Conservation (phyloP, 2,797 vertebrate genomes). For the Paratrypauchen microcephalus region DNA sequence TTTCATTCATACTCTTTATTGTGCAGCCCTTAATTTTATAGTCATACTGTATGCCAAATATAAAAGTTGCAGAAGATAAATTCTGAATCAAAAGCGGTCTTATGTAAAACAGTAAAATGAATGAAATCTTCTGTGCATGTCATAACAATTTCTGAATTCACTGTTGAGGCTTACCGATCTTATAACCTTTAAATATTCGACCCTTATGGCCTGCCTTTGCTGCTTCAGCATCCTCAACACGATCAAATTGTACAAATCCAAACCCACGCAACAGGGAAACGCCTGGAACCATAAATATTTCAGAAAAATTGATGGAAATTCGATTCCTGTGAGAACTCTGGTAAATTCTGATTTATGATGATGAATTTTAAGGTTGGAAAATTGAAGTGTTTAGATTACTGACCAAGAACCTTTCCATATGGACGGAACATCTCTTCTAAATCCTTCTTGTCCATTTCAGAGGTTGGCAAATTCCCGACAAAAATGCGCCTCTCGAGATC, state of each 20-base stretch:
- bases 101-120: slow-evolving; percentile 4
- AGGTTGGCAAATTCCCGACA: slow-evolving; percentile 90
- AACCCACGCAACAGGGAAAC: slow-evolving; percentile 87
- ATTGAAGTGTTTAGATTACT: slow-evolving; percentile 69
- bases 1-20: too few relatives aligned
- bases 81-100: too few relatives aligned
- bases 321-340: slow-evolving; percentile 20
- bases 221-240: slow-evolving; percentile 86
- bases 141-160: slow-evolving; percentile 19
- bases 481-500: slow-evolving; percentile 91
- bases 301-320: slow-evolving; percentile 30
- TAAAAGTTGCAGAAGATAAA: background rate
- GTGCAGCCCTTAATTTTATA: background rate
- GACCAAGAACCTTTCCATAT: slow-evolving; percentile 87
- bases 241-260: slow-evolving; percentile 92
- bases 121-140: slow-evolving; percentile 3
- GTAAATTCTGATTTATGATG: too few relatives aligned
- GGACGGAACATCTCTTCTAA: slow-evolving; percentile 87
- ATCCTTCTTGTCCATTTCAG: slow-evolving; percentile 87
- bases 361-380: slow-evolving; percentile 3
- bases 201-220: slow-evolving; percentile 87
- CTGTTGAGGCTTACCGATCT: slow-evolving; percentile 86
- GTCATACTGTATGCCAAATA: background rate
- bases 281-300: slow-evolving; percentile 73
- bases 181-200: slow-evolving; percentile 89